phyloP scores from a whole-genome alignment of 2,888 invertebrate genomes.

The Tachystola acroxantha region DNA sequence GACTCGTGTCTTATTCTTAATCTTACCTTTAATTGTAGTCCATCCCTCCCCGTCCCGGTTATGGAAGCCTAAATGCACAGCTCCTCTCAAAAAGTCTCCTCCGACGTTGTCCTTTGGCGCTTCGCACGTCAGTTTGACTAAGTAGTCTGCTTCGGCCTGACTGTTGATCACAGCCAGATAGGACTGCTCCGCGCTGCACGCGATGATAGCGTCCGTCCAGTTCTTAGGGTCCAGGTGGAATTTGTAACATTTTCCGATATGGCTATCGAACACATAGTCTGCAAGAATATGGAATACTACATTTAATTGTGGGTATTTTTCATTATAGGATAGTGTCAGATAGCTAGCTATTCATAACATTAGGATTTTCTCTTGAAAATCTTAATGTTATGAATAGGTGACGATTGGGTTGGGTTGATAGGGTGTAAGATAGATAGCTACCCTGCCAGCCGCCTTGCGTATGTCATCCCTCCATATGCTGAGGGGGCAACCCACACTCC shows the following conservation, averaged over 20 bases:
- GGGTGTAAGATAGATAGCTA: no score
- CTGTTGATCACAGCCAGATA: conserved; percentile 48
- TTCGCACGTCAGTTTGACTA: conserved; percentile 32
- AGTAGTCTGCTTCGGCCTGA: conserved; percentile 34
- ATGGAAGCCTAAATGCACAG: conserved; percentile 20
- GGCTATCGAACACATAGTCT: conserved; percentile 42
- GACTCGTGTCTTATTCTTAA: no score
- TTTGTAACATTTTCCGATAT: conserved; percentile 48
- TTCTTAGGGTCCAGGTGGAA: conserved; percentile 42
- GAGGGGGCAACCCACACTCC: no score
- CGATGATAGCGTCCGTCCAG: conserved; percentile 47
- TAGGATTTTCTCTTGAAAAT: no score
- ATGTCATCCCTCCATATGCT: no score
- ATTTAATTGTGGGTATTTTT: no score
- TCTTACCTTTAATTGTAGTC: conserved; percentile 44
- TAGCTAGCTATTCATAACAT: no score
- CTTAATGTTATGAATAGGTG: no score
- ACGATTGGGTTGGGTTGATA: no score
- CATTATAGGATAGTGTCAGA: no score
- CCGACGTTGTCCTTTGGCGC: conserved; percentile 31
- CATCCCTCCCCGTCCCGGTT: conserved; percentile 28
- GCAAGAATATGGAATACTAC: no score
- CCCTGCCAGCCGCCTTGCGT: no score
- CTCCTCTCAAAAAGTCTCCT: conserved; percentile 21
- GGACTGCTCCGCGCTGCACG: conserved; percentile 47